Evolutionary conservation across 2,888 invertebrate genomes (phyloP).

Genomic region (Netelia fuscicornis): DNA sequence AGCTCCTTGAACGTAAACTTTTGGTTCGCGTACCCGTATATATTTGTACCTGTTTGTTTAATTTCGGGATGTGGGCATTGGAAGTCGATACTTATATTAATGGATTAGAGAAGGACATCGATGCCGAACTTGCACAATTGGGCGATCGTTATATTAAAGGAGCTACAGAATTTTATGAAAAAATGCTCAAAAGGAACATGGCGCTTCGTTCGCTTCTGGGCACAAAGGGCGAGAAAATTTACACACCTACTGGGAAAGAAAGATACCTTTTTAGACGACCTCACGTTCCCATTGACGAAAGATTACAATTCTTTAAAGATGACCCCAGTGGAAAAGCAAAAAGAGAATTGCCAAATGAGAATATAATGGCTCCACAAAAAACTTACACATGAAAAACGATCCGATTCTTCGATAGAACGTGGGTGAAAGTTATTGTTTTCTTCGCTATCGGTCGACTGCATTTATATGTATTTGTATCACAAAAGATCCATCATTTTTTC

Average conservation of each 20-base stretch:
- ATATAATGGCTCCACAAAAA: neutral
- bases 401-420: no score
- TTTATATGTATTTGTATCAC: no score
- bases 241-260: constrained; percentile 90
- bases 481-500: no score
- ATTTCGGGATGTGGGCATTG: constrained; percentile 87
- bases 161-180: constrained; percentile 91
- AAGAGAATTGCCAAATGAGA: constrained; percentile 12
- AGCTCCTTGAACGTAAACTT: constrained; percentile 87
- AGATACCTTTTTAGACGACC: constrained; percentile 89
- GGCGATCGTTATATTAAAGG: constrained; percentile 89
- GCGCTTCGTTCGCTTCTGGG: constrained; percentile 90
- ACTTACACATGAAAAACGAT: no score
- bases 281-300: constrained; percentile 88
- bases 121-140: constrained; percentile 87
- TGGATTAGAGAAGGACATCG: constrained; percentile 88
- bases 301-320: constrained; percentile 89
- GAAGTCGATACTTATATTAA: constrained; percentile 89
- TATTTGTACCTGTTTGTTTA: constrained; percentile 86
- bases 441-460: no score
- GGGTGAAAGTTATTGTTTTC: no score
- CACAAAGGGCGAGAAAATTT: constrained; percentile 87
- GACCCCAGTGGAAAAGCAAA: constrained; percentile 80
- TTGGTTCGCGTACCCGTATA: constrained; percentile 86
- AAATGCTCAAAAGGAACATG: constrained; percentile 90